These are phyloP conservation scores for Caenorhabditis latens DNA, from an alignment of 1,140 invertebrate genomes.

Conservation along the genomic window DNA sequence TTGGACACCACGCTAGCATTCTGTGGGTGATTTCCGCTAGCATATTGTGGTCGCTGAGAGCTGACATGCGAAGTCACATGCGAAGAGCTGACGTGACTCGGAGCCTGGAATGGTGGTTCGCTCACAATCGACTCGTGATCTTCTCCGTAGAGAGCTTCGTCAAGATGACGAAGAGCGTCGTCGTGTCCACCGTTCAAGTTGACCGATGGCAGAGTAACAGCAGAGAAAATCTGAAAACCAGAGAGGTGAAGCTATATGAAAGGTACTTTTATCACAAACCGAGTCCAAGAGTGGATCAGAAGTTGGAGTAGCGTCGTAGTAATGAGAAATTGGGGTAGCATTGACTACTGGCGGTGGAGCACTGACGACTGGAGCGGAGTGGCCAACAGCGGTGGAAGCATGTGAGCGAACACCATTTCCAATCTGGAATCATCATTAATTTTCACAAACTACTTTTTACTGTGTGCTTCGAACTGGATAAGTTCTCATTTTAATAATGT, in stretches of 20 bases:
- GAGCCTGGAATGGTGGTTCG: slow-evolving; percentile 39
- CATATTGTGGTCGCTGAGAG: background rate
- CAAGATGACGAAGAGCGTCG: slow-evolving; percentile 56
- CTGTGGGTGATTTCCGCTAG: slow-evolving; percentile 25
- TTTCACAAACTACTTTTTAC: too few relatives aligned
- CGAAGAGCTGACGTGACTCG: slow-evolving; percentile 36
- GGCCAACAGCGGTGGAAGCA: background rate
- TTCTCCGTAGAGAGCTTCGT: slow-evolving; percentile 57
- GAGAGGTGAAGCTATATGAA: background rate
- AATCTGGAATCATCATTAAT: background rate
- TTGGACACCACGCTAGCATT: slow-evolving; percentile 16
- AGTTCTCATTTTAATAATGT: too few relatives aligned
- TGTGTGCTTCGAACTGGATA: too few relatives aligned
- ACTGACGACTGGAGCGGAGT: background rate
- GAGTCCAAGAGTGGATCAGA: background rate
- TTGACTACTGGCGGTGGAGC: slow-evolving; percentile 19
- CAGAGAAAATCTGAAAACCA: slow-evolving; percentile 44
- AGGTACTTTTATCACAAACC: background rate
- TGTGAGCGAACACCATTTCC: slow-evolving; percentile 13
- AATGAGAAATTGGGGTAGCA: slow-evolving; percentile 30
- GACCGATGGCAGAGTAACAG: slow-evolving; percentile 37
- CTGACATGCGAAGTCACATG: slow-evolving; percentile 18
- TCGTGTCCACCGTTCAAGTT: slow-evolving; percentile 28
- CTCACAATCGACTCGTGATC: slow-evolving; percentile 55
- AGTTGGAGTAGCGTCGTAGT: slow-evolving; percentile 21